Conservation (phyloP, 92 coral and sea anemone species). For the Muricea muricata region DNA sequence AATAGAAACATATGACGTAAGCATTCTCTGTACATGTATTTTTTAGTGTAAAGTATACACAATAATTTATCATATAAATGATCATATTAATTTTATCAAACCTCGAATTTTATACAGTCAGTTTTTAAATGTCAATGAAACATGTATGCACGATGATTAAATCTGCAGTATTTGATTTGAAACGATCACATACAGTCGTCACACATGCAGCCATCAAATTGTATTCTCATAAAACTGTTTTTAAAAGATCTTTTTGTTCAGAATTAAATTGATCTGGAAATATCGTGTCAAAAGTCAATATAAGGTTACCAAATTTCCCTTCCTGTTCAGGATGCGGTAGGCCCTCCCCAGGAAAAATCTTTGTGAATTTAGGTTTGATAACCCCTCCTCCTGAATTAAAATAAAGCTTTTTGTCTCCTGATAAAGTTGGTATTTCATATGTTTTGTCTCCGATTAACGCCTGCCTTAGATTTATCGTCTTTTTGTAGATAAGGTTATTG, state of each 20-base stretch:
- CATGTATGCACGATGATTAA: too few species aligned
- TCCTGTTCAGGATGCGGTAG: slow-evolving; percentile 33
- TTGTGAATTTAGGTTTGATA: slow-evolving; percentile 17
- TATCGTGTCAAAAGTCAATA: slow-evolving; percentile 18
- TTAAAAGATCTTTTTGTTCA: slow-evolving; percentile 30
- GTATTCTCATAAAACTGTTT: not conserved
- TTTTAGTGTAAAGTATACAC: not conserved
- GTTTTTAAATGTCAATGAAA: not conserved
- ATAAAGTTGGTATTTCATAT: slow-evolving; percentile 38
- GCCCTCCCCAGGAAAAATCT: slow-evolving; percentile 25
- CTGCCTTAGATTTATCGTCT: slow-evolving; percentile 29
- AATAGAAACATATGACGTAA: too few species aligned
- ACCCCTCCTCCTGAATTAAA: slow-evolving; percentile 6
- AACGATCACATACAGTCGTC: not conserved
- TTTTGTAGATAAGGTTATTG: slow-evolving; percentile 42
- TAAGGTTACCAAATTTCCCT: slow-evolving; percentile 22
- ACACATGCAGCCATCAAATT: not conserved
- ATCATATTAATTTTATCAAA: too few species aligned
- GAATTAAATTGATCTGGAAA: slow-evolving; percentile 38
- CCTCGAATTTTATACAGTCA: not conserved
- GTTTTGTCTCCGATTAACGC: slow-evolving; percentile 29
- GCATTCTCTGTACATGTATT: not conserved
- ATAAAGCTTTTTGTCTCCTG: not conserved
- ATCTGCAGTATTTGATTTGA: too few species aligned
- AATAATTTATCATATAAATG: too few species aligned